Percentiles rank a stretch among this genome's conserved stretches.
These are phyloP conservation scores for Prochilodus magdalenae DNA, from an alignment of 2,113 vertebrate genomes.

Conservation along the genomic window DNA sequence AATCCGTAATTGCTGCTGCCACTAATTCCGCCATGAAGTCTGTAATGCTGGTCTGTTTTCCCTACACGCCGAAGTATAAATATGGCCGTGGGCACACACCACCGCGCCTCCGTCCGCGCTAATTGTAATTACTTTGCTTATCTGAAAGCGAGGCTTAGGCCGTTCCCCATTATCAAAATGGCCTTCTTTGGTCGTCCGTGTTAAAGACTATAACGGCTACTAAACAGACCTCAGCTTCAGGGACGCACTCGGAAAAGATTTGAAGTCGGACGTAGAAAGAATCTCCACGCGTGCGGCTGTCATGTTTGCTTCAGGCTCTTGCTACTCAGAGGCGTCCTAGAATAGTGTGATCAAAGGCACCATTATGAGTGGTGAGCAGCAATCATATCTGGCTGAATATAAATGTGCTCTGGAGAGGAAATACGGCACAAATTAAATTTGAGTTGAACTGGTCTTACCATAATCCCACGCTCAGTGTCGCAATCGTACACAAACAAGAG, in stretches of 20 bases:
- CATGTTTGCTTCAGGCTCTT: slow-evolving; percentile 16
- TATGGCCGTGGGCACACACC: slow-evolving; percentile 14
- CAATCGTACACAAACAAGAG: too few species aligned
- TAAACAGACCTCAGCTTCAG: slow-evolving; percentile 28
- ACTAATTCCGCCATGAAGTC: slow-evolving; percentile 15
- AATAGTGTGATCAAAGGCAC: slow-evolving; percentile 44
- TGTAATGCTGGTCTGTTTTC: slow-evolving; percentile 5
- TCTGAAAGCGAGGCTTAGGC: slow-evolving; percentile 37
- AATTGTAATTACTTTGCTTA: slow-evolving; percentile 55
- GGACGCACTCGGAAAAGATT: slow-evolving; percentile 8
- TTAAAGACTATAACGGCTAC: slow-evolving; percentile 18
- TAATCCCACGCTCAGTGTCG: too few species aligned
- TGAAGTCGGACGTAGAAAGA: slow-evolving; percentile 32
- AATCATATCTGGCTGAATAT: slow-evolving; percentile 38
- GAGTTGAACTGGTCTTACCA: too few species aligned
- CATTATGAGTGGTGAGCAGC: slow-evolving; percentile 38
- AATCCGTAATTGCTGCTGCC: background rate
- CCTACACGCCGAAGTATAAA: slow-evolving; percentile 19
- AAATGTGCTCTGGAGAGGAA: slow-evolving; percentile 42
- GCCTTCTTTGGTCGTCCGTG: slow-evolving; percentile 38
- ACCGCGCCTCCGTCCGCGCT: slow-evolving; percentile 12
- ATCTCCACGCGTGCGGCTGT: too few species aligned
- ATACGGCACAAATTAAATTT: slow-evolving; percentile 28
- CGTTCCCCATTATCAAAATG: slow-evolving; percentile 42
- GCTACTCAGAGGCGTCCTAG: slow-evolving; percentile 8